Percentiles rank a stretch among this genome's conserved stretches.
phyloP scores from a whole-genome alignment of 1,140 invertebrate species.

The Probaryconus sp. region DNA sequence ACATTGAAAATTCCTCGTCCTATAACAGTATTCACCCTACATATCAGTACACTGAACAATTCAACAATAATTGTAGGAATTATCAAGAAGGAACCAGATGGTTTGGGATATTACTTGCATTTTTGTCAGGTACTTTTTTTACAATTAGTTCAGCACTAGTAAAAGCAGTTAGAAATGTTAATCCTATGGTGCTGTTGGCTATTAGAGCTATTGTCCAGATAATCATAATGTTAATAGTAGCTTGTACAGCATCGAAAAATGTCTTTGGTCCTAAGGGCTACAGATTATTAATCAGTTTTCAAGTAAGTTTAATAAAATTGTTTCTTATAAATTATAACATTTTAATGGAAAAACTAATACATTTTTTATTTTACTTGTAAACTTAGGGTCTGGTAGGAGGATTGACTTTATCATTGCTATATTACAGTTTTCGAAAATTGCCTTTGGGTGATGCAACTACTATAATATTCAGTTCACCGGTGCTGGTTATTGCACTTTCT shows the following conservation, averaged over 20 bases:
- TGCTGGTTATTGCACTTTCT: constrained; percentile 80
- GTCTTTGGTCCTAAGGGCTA: constrained; percentile 75
- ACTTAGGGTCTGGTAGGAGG: constrained; percentile 78
- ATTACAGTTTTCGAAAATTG: constrained; percentile 79
- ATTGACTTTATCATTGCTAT: constrained; percentile 77
- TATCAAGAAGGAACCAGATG: constrained; percentile 75
- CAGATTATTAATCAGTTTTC: constrained; percentile 74
- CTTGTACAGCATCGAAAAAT: constrained; percentile 67
- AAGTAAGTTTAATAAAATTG: constrained; percentile 67
- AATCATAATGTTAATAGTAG: constrained; percentile 70
- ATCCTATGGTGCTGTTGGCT: constrained; percentile 77
- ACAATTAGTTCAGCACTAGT: constrained; percentile 78
- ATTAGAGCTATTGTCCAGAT: constrained; percentile 77
- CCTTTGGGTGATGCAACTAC: constrained; percentile 81
- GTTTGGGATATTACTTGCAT: constrained; percentile 77
- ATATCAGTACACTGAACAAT: constrained; percentile 73
- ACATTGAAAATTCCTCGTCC: constrained; percentile 67
- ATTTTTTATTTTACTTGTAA: constrained; percentile 22
- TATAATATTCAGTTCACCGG: constrained; percentile 81
- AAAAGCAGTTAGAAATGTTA: constrained; percentile 75
- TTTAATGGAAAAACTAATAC: neutral
- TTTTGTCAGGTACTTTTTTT: constrained; percentile 78
- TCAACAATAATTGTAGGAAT: constrained; percentile 70
- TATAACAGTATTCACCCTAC: constrained; percentile 74
- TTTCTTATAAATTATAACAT: neutral